phyloP scores from a whole-genome alignment of 2,888 invertebrate species.

The Archips xylosteana region DNA sequence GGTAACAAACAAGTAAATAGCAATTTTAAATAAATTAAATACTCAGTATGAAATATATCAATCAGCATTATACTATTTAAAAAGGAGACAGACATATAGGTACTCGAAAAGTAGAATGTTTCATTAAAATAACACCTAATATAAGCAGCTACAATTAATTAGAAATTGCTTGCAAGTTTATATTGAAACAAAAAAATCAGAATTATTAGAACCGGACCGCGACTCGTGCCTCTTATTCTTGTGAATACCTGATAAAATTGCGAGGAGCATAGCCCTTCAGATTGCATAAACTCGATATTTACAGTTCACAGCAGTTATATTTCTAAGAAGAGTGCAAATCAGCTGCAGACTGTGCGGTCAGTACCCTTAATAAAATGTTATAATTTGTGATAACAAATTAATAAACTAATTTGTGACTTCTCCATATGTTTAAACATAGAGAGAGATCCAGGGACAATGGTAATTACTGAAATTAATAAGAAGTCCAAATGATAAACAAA shows the following conservation, averaged over 20 bases:
- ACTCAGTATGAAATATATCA: not conserved
- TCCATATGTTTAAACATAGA: not conserved
- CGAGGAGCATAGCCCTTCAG: too few species aligned
- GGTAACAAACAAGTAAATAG: conserved; percentile 34
- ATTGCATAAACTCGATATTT: too few species aligned
- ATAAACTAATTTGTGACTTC: not conserved
- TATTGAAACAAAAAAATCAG: not conserved
- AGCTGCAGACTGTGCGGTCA: not conserved
- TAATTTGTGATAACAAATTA: not conserved
- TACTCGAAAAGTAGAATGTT: not conserved
- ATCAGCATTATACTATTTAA: not conserved
- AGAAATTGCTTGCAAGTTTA: not conserved
- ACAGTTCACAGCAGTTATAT: too few species aligned
- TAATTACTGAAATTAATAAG: not conserved
- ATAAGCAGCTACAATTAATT: not conserved
- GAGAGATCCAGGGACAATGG: not conserved
- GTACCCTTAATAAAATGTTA: not conserved
- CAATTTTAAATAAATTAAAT: conserved; percentile 3
- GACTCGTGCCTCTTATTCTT: too few species aligned
- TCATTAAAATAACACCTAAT: not conserved
- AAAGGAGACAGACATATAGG: not conserved
- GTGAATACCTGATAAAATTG: too few species aligned
- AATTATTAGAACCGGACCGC: not conserved
- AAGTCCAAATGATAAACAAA: not conserved
- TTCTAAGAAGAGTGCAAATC: not conserved